Base-by-base conservation (phyloP, 2,888 invertebrate species). In the Holacanthella duospinosa region DNA sequence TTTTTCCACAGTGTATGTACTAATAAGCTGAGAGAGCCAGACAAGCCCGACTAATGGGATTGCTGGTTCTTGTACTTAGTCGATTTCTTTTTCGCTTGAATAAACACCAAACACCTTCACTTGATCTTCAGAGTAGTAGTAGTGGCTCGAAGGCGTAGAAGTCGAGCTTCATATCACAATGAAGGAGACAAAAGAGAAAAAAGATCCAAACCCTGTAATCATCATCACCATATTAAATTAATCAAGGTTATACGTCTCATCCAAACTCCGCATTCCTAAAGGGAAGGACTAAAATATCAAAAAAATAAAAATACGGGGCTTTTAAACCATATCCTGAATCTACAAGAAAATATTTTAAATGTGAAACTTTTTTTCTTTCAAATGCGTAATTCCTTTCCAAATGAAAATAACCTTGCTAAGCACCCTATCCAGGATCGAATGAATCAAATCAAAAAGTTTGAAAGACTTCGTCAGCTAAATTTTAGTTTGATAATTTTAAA, bases 181-280 rank as follows among this genome's bases (percentile, higher is more conserved):
- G 48, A 48, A 21, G 12, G 48, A 48, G 48, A 48, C 48, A 48
- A 48, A 48, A 48, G 48, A 48, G 21, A 21, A 21, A 16, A 36
- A 48, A 21, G 21, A n/a, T 48, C 48, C 48, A 48, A 48, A 48
- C 48, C 48, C 48, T 48, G 21, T 48, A 48, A 48, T 48, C 48
- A 48, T 16, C 48, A 48, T 48, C 48, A 48, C 48, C 48, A 48
- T 48, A 48, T 48, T 48, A 48, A 9, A 48, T 48, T 48, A 48
- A 48, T 48, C 48, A 48, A 48, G 48, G 48, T 48, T 48, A 48
- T 48, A 9, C 21, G 48, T 48, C 48, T 48, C 48, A 48, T 48
- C 21, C 48, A 48, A 9, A 36, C 16, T 16, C 36, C 9, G 16
- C 9, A 36, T 36, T 36, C 16, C n/a, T n/a, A 16, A 6, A 36